phyloP scores from a whole-genome alignment of 2,113 vertebrate genomes.

The Ochotona curzoniae region DNA sequence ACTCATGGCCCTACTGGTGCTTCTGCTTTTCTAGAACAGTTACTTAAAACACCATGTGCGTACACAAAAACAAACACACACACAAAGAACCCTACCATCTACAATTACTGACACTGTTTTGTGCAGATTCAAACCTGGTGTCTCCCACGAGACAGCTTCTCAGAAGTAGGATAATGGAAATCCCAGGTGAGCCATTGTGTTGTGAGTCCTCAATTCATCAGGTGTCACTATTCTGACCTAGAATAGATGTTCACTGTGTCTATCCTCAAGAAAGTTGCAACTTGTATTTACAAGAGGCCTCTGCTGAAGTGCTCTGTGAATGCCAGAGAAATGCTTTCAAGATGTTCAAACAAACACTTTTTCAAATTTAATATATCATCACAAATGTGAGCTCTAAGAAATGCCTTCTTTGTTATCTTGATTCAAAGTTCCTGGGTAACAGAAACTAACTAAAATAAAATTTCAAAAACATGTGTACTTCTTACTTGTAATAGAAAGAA shows the following conservation, averaged over 20 bases:
- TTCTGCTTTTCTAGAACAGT: background rate
- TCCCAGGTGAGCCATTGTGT: background rate
- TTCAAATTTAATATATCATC: background rate
- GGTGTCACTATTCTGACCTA: too few species aligned
- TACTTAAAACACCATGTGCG: background rate
- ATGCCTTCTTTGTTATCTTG: background rate
- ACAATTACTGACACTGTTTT: background rate
- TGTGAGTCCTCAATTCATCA: background rate
- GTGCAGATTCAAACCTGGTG: background rate
- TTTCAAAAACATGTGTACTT: background rate
- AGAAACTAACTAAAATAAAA: background rate
- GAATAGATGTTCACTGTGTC: background rate
- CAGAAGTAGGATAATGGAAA: background rate
- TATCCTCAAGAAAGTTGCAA: background rate
- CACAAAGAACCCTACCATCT: background rate
- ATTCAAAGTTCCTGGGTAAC: background rate
- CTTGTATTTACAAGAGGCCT: background rate
- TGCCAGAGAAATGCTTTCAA: background rate
- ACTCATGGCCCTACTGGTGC: accelerated
- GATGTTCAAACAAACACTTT: background rate
- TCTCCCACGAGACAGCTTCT: background rate
- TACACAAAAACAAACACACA: too few species aligned
- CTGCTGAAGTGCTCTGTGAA: background rate
- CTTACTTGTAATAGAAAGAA: background rate
- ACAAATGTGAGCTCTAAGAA: background rate